Base-by-base conservation (phyloP, 2,888 invertebrate species). In the Adela reaumurella region DNA sequence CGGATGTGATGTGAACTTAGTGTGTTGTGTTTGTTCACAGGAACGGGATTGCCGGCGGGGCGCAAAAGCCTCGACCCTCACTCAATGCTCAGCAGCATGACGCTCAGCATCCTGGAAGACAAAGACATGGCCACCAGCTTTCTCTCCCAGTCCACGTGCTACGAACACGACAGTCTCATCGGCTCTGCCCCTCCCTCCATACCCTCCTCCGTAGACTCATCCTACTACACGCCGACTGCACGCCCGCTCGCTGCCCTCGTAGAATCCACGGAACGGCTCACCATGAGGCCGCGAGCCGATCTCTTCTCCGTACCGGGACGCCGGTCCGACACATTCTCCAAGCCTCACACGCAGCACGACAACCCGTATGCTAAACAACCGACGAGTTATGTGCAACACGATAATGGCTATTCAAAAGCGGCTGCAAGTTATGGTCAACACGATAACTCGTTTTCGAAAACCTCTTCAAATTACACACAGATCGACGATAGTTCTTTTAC, bases 111-210 rank as follows among this genome's bases (percentile, higher is more conserved):
- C 43, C 61, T 80, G 10, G 80, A 80, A 53, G 80, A 79, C 49
- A 79, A 79, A 49, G 80, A 81, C 54, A 81, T 81, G 80, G 79
- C 68, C 55, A 80, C 80, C 1, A 79, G 78, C 54, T 78, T 79
- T 58, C 70, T 80, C 17, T 81, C 80, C 0, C 78, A 80, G 51
- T 74, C 76, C 35, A 76, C 77, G 0, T 68, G 73, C 56, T 76
- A 74, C 1, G 80, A 80, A 54, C 68, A 74, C 57, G 78, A 79
- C 45, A 76, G 74, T 54, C 59, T 77, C 6, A 70, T 77, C 50
- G 78, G 78, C 59, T 78, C 79, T 17, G 53, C 76, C 3, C 79
- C 79, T 0, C 78, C 79, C 0, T 74, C 74, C 48, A 61, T 79
- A 46, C 74, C 74, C 56, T 74, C 65, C 59, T 80, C 80, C 5